Evolutionary conservation across 2,888 invertebrate species (phyloP), one percentile per base, ranked within the genome.

Genomic region (Emmelina monodactyla): DNA sequence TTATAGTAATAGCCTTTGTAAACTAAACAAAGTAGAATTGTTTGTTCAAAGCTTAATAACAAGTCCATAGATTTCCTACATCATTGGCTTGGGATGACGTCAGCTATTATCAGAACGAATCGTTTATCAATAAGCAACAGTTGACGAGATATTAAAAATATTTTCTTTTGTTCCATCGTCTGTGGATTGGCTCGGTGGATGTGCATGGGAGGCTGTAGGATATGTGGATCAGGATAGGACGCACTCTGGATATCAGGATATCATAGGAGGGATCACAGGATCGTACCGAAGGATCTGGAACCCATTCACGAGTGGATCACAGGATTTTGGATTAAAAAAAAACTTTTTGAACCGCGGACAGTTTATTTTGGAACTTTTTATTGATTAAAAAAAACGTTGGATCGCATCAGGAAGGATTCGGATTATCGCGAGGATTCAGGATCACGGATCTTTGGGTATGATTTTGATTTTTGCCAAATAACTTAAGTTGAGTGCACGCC

Each of bases 161-260:
- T 69, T 75, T 71, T 78, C 73, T 79, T 79, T 79, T 79, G 78
- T 79, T 79, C 76, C 79, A 79, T 78, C 78, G 76, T 58, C 78
- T 79, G 70, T 78, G 78, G 78, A 75, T 75, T 70, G 68, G 69
- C 54, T 73, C 68, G 55, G 58, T 62, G 68, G 71, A 69, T 67
- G 57, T 65, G 65, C 66, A 66, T 60, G 73, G 59, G n/a, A 60
- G 55, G 60, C 44, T 45, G 43, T 50, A 46, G 46, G 49, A 44
- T 42, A 37, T 41, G 34, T 14, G 35, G 32, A 32, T 33, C 47
- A 41, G 46, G 43, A 45, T 16, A 14, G 35, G 32, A 22, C 14
- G 33, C 37, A 28, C 34, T 40, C 39, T 28, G 9, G 19, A 28
- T 51, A 52, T 52, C 52, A 45, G 47, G 45, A 53, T 52, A 49